Evolutionary conservation across 2,797 vertebrate species (phyloP).

Genomic region (Anolis apletophallus): DNA sequence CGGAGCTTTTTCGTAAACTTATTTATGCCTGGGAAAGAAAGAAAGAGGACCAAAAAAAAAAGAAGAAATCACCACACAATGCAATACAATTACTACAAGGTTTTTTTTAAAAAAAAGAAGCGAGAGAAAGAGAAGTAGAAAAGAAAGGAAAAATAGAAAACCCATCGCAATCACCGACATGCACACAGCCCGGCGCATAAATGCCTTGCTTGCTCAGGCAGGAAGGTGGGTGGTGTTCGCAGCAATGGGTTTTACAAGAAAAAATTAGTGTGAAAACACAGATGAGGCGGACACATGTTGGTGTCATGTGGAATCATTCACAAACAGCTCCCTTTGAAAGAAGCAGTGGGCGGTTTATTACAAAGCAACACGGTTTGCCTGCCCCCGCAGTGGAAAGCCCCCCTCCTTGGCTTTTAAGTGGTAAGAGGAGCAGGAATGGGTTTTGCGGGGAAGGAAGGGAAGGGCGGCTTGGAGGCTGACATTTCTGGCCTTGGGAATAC

Average conservation of each 20-base stretch:
- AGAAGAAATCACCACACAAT: not conserved
- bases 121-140: too few relatives aligned
- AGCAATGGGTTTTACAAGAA: conserved; percentile 63
- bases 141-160: not conserved
- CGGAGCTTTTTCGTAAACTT: conserved; percentile 98
- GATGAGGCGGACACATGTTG: conserved; percentile 53
- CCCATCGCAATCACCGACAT: not conserved
- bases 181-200: not conserved
- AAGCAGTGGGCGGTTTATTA: conserved; percentile 7
- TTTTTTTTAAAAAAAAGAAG: not conserved
- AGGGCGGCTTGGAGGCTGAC: not conserved
- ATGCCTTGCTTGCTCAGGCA: conserved; percentile 39
- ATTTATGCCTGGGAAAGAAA: conserved; percentile 88
- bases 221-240: not conserved
- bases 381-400: conserved; percentile 43
- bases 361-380: conserved; percentile 49
- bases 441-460: not conserved
- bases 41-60: conserved; percentile 70
- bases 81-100: conserved; percentile 4
- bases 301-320: conserved; percentile 67
- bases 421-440: not conserved
- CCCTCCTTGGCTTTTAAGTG: too few relatives aligned
- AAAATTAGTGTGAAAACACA: conserved; percentile 77
- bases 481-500: not conserved
- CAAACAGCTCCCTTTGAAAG: conserved; percentile 57